Evolutionary conservation across 1,140 invertebrate genomes (phyloP), one percentile per base, ranked within the genome.

Genomic region (Telenomus remus): DNA sequence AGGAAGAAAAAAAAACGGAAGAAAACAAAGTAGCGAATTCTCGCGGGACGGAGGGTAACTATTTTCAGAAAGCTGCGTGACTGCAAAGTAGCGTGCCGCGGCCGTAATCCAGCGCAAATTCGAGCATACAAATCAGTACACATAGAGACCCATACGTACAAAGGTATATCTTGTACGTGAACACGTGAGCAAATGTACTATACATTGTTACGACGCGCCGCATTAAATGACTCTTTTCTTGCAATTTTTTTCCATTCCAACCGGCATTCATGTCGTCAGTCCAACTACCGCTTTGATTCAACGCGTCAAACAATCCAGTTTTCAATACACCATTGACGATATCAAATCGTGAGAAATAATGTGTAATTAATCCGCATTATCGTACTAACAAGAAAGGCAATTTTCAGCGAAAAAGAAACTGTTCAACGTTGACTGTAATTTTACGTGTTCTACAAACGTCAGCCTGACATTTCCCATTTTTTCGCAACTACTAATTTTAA

Each of bases 61-160:
- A 54, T 72, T 72, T 72, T 72, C 69, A 64, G 60, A 72, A 72
- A 64, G 53, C 43, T 72, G 69, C 69, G 69, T 72, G 69, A 72
- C 69, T 72, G 39, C 42, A 12, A 51, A 72, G 14, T 72, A 54
- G 69, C 69, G 69, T 72, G 69, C 60, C 43, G 43, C 49, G 37
- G 47, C 56, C 54, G 54, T 64, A 72, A 72, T 57, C 53, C 69
- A 57, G 60, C 51, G 68, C 64, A 53, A 72, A 72, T 72, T 72
- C 51, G 54, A 72, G 69, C 53, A 64, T 72, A 72, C 69, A 72
- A 72, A 72, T 72, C 69, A 57, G 69, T 57, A 72, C 33, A 72
- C 69, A 72, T 19, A 48, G 64, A 53, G 59, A 54, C 34, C 42
- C 42, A 54, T 44, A 9, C n/a, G 9, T 33, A 16, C 13, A 27